Conservation (phyloP, 2,797 vertebrate species). For the Cyprinodon diabolis region DNA sequence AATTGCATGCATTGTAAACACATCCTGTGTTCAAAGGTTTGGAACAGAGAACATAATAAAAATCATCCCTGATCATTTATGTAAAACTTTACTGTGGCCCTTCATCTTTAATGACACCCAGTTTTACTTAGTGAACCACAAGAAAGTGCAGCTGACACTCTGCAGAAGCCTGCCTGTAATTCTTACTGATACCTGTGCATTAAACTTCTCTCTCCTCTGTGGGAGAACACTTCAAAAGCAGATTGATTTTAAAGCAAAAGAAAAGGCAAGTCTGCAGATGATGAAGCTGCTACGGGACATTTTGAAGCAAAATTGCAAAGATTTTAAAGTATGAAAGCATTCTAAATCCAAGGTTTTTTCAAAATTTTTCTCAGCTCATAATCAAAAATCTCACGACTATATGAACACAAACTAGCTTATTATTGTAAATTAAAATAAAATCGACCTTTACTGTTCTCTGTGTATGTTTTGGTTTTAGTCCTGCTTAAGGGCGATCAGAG, state of each 20-base stretch:
- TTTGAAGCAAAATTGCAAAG: conserved; percentile 35
- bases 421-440: background rate
- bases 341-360: background rate
- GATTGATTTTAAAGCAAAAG: conserved; percentile 66
- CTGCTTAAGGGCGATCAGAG: background rate
- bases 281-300: conserved; percentile 55
- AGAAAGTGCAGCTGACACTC: conserved; percentile 79
- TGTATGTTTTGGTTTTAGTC: background rate
- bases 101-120: conserved; percentile 74
- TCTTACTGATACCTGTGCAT: conserved; percentile 77
- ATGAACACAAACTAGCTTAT: background rate
- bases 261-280: conserved; percentile 56
- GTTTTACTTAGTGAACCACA: conserved; percentile 79
- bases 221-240: conserved; percentile 75
- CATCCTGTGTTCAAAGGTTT: conserved; percentile 80
- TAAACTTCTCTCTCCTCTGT: conserved; percentile 59
- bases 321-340: background rate
- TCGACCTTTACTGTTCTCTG: no score
- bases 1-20: conserved; percentile 72
- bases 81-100: conserved; percentile 77
- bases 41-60: conserved; percentile 65
- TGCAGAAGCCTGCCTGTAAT: conserved; percentile 79
- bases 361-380: background rate
- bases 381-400: no score
- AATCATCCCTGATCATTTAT: conserved; percentile 72